Percentiles rank a stretch among this genome's conserved stretches.
phyloP scores from a whole-genome alignment of 2,888 invertebrate species.

The Willowsia nigromaculata region DNA sequence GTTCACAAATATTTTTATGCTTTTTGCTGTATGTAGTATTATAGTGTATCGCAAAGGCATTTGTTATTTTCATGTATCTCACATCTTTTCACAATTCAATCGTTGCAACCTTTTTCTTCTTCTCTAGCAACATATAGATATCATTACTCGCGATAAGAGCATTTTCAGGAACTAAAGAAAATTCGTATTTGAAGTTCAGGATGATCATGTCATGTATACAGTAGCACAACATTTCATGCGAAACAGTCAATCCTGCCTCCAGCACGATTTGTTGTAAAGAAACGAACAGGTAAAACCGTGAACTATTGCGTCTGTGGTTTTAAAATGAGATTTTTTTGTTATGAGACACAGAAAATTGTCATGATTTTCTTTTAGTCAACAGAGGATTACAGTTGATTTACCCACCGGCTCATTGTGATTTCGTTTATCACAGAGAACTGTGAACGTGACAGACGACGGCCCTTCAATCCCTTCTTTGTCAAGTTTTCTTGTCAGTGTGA shows the following conservation, averaged over 20 bases:
- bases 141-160: no score
- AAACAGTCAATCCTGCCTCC: slow-evolving; percentile 4
- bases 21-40: no score
- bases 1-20: no score
- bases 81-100: no score
- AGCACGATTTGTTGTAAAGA: neutral
- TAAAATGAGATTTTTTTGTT: slow-evolving; percentile 18
- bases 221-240: no score
- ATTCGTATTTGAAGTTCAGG: no score
- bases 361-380: neutral
- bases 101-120: no score
- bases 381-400: slow-evolving; percentile 35
- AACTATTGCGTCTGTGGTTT: slow-evolving; percentile 37
- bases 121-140: no score
- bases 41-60: no score
- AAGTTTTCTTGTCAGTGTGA: slow-evolving; percentile 88
- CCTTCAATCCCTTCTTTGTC: slow-evolving; percentile 90
- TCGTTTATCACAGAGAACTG: slow-evolving; percentile 90
- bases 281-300: neutral
- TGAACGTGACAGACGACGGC: slow-evolving; percentile 91
- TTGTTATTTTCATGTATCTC: no score
- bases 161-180: no score
- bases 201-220: no score
- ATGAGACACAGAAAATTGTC: slow-evolving; percentile 4
- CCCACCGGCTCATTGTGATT: slow-evolving; percentile 89